Evolutionary conservation across 2,888 invertebrate genomes (phyloP).

Genomic region (Rotaria macrura): DNA sequence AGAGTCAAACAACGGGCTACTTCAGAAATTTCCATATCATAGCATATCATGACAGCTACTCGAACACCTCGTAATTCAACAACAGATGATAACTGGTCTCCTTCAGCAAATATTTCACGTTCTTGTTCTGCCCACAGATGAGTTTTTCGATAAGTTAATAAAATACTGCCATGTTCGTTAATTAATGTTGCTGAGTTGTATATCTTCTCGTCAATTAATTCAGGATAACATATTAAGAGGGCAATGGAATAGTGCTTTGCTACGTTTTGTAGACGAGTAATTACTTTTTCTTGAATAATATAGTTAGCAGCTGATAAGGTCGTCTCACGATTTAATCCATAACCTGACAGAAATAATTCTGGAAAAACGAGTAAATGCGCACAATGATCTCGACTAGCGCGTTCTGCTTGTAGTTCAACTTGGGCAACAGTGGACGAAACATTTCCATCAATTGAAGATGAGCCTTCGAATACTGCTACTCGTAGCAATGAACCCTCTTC

Average conservation of each 20-base stretch:
- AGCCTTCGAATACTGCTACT: not conserved
- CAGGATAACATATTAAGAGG: not conserved
- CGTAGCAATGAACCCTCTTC: not conserved
- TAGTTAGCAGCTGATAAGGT: not conserved
- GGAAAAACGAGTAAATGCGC: constrained; percentile 5
- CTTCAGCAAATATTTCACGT: not conserved
- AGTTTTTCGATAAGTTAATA: constrained; percentile 1
- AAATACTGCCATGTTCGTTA: not conserved
- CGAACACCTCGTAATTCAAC: not conserved
- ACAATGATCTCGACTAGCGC: not conserved
- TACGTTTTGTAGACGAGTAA: not conserved
- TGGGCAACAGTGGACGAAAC: not conserved
- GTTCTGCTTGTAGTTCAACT: not conserved
- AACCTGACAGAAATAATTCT: not conserved
- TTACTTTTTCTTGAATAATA: not conserved
- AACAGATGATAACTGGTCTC: not conserved
- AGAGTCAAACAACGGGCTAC: not conserved
- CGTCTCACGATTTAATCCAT: not conserved
- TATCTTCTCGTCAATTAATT: not conserved
- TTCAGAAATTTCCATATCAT: not conserved
- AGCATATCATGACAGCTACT: constrained; percentile 1
- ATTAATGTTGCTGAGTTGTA: not conserved
- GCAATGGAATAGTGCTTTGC: not conserved
- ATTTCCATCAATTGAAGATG: not conserved
- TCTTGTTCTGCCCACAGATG: not conserved